Evolutionary conservation across 1,140 invertebrate genomes (phyloP).

Genomic region (Drosophila simulans): DNA sequence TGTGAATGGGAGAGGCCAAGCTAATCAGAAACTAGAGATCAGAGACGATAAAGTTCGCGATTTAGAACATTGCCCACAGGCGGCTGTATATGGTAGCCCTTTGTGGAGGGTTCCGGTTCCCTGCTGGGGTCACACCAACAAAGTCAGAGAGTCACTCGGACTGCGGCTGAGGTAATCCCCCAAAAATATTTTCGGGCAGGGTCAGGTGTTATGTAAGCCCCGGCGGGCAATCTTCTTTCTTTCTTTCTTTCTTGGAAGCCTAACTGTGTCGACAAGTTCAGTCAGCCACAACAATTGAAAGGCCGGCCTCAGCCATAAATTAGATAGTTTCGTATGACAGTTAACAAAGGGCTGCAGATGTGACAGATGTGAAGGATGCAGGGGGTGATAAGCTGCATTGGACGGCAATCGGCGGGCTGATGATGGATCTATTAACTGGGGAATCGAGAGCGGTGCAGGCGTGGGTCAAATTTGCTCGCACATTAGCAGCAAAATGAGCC

Average conservation of each 20-base stretch:
- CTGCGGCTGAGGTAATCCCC: conserved; percentile 23
- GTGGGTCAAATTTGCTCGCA: conserved; percentile 17
- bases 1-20: conserved; percentile 15
- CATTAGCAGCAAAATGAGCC: conserved; percentile 23
- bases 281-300: conserved; percentile 50
- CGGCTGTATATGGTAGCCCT: background rate
- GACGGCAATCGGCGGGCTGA: conserved; percentile 5
- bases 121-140: background rate
- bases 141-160: background rate
- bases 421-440: conserved; percentile 11
- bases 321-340: conserved; percentile 53
- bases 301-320: conserved; percentile 49
- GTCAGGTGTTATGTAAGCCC: conserved; percentile 24
- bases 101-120: background rate
- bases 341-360: conserved; percentile 21
- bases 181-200: conserved; percentile 7
- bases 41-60: too few relatives aligned
- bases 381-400: conserved; percentile 19
- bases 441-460: background rate
- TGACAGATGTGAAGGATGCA: conserved; percentile 31
- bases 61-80: too few relatives aligned
- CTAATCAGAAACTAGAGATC: too few relatives aligned
- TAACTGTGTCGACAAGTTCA: conserved; percentile 70
- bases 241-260: conserved; percentile 35
- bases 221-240: conserved; percentile 31